These are phyloP conservation scores for Drosophila mauritiana DNA, from an alignment of 1,140 invertebrate genomes.

Conservation along the genomic window DNA sequence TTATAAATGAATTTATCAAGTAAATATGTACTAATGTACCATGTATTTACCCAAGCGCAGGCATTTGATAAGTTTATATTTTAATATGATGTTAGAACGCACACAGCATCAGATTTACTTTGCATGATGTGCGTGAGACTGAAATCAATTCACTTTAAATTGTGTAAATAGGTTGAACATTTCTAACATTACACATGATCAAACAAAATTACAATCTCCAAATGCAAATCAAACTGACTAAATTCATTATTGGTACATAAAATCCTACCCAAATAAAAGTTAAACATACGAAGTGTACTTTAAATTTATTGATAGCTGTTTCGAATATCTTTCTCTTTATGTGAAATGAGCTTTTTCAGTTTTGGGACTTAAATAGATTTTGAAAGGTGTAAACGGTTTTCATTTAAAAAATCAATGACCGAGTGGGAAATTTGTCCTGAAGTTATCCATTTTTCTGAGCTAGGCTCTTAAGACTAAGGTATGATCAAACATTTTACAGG, in stretches of 20 bases:
- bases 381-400: not conserved
- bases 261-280: constrained; percentile 27
- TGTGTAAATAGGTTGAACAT: constrained; percentile 48
- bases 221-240: constrained; percentile 48
- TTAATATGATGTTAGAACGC: constrained; percentile 52
- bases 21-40: constrained; percentile 77
- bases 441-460: too few species aligned
- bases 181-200: constrained; percentile 46
- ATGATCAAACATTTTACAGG: too few species aligned
- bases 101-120: constrained; percentile 32
- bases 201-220: constrained; percentile 55
- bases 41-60: constrained; percentile 44
- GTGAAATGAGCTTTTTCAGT: too few species aligned
- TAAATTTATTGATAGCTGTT: constrained; percentile 5
- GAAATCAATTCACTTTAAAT: constrained; percentile 28
- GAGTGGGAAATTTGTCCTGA: too few species aligned
- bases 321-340: not conserved
- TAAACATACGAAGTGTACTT: constrained; percentile 23
- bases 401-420: too few species aligned
- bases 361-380: not conserved
- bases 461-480: too few species aligned
- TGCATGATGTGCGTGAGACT: constrained; percentile 71
- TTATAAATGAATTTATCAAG: constrained; percentile 77
- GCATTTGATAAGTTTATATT: constrained; percentile 77
- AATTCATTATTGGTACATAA: constrained; percentile 33